Conservation (phyloP, 2,113 vertebrate species). For the Salminus brasiliensis region DNA sequence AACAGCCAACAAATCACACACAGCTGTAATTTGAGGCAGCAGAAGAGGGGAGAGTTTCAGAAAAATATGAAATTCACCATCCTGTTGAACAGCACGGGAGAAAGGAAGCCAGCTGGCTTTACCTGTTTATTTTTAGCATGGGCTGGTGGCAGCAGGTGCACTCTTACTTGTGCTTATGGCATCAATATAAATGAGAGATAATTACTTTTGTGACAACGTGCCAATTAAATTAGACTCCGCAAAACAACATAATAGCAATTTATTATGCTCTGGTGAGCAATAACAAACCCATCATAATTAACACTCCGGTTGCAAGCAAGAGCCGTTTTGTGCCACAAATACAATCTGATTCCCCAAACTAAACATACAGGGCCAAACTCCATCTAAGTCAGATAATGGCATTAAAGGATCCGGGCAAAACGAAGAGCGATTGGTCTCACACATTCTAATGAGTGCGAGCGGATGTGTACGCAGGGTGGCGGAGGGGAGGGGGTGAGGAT, state of each 20-base stretch:
- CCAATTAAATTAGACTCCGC: conserved; percentile 97
- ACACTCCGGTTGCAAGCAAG: conserved; percentile 89
- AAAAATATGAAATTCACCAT: conserved; percentile 11
- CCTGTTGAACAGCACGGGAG: neutral
- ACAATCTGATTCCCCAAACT: conserved; percentile 86
- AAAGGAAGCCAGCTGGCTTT: conserved; percentile 30
- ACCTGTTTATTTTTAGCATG: conserved; percentile 61
- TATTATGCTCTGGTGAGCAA: conserved; percentile 94
- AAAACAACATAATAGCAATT: conserved; percentile 98
- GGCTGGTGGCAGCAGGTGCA: conserved; percentile 88
- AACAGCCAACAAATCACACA: neutral
- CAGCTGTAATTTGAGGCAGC: neutral
- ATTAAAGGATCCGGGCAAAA: conserved; percentile 69
- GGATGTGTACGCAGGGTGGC: conserved; percentile 1
- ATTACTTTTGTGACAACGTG: conserved; percentile 98
- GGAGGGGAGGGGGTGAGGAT: neutral
- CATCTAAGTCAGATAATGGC: conserved; percentile 84
- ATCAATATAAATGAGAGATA: conserved; percentile 97
- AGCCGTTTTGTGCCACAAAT: conserved; percentile 82
- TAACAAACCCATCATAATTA: conserved; percentile 98
- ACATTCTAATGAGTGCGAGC: conserved; percentile 21
- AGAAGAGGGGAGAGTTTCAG: conserved; percentile 13
- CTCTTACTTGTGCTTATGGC: conserved; percentile 90
- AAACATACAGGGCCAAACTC: conserved; percentile 85
- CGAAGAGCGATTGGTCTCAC: conserved; percentile 31